phyloP scores from a whole-genome alignment of 2,797 vertebrate genomes.

The Garrulus glandarius region DNA sequence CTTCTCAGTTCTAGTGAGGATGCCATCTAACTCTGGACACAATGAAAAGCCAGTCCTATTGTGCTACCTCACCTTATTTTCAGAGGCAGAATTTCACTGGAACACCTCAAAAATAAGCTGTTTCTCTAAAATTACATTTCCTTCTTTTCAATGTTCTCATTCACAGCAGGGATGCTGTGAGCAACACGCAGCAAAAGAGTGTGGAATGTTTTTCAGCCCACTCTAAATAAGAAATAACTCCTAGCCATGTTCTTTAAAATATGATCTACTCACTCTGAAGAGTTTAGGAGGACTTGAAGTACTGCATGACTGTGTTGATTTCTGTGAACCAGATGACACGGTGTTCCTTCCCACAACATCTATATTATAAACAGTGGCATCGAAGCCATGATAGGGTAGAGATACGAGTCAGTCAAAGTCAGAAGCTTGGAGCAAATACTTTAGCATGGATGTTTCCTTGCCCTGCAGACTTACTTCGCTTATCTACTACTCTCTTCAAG shows the following conservation, averaged over 20 bases:
- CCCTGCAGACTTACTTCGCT: neutral
- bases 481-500: neutral
- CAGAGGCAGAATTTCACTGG: neutral
- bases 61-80: neutral
- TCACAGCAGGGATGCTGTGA: neutral
- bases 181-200: neutral
- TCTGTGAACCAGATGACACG: neutral
- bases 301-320: neutral
- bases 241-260: accelerated
- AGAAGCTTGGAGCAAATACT: neutral
- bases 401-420: accelerated
- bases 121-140: neutral
- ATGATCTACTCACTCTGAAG: neutral
- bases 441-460: neutral
- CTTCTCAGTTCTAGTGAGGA: neutral
- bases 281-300: neutral
- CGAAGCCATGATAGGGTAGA: accelerated
- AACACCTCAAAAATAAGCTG: neutral
- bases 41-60: neutral
- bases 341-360: neutral
- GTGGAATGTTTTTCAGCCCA: neutral
- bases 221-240: neutral
- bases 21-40: neutral
- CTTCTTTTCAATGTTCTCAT: neutral
- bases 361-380: accelerated